Conservation (phyloP, 2,113 vertebrate genomes). For the Uropsilus gracilis region DNA sequence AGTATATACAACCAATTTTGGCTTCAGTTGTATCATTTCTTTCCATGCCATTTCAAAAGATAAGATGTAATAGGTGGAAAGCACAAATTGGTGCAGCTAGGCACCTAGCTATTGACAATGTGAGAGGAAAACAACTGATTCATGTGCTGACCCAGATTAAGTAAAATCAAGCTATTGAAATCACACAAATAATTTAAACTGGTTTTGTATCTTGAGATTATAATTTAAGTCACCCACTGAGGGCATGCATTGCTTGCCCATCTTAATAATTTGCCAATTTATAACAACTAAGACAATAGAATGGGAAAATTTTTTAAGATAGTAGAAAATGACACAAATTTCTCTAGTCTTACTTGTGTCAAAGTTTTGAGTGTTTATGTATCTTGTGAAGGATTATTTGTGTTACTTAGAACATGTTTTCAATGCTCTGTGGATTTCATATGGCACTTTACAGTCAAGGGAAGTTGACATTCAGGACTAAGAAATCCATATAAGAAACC, state of each 20-base stretch:
- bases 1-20: neutral
- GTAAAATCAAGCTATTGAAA: conserved; percentile 34
- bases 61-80: neutral
- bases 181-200: conserved; percentile 47
- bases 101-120: conserved; percentile 31
- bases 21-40: neutral
- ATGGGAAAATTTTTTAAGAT: neutral
- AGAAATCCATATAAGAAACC: neutral
- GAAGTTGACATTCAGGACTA: conserved; percentile 21
- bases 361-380: neutral
- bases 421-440: neutral
- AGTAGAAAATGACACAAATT: conserved; percentile 38
- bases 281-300: conserved; percentile 21
- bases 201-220: conserved; percentile 38
- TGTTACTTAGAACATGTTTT: conserved; percentile 21
- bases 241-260: conserved; percentile 25
- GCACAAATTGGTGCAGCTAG: conserved; percentile 14
- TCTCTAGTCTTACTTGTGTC: neutral
- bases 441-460: neutral
- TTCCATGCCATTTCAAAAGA: neutral
- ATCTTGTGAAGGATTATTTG: neutral
- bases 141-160: neutral
- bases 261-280: conserved; percentile 48
- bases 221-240: conserved; percentile 45
- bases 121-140: neutral